phyloP scores from a whole-genome alignment of 2,888 invertebrate genomes.

The Melieria crassipennis region DNA sequence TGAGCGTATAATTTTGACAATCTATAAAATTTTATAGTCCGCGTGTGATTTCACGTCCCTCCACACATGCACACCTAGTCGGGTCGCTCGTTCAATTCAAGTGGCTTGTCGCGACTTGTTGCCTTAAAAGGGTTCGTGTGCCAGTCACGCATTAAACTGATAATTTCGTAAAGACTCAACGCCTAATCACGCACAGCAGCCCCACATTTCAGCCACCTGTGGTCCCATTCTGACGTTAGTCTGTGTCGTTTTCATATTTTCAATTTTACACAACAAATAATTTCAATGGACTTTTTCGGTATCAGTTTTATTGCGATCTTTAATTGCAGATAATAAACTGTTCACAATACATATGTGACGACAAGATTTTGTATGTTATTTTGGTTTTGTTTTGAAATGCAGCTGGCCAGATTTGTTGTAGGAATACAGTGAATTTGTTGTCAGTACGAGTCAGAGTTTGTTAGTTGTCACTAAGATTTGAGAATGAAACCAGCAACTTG shows the following conservation, averaged over 20 bases:
- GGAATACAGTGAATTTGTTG: too few species aligned
- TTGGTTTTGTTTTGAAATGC: too few species aligned
- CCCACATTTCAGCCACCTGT: slow-evolving; percentile 13
- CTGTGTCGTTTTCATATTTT: slow-evolving; percentile 1
- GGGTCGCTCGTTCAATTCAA: background rate
- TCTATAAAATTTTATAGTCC: slow-evolving; percentile 25
- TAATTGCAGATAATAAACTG: slow-evolving; percentile 16
- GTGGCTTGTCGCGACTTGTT: background rate
- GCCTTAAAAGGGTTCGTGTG: slow-evolving; percentile 30
- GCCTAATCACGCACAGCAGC: background rate
- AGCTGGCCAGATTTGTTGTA: too few species aligned
- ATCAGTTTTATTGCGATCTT: slow-evolving; percentile 27
- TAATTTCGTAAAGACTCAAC: background rate
- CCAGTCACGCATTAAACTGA: slow-evolving; percentile 21
- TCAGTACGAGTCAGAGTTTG: too few species aligned
- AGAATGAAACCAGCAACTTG: too few species aligned
- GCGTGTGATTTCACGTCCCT: slow-evolving; percentile 3
- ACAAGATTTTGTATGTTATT: too few species aligned
- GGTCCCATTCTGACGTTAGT: slow-evolving; percentile 6
- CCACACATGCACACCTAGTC: background rate
- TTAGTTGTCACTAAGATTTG: too few species aligned
- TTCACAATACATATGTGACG: background rate
- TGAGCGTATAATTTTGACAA: slow-evolving; percentile 29
- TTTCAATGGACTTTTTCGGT: slow-evolving; percentile 25
- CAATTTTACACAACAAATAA: too few species aligned